These are phyloP conservation scores for Leiothrix lutea DNA, from an alignment of 2,113 vertebrate genomes.

Conservation along the genomic window DNA sequence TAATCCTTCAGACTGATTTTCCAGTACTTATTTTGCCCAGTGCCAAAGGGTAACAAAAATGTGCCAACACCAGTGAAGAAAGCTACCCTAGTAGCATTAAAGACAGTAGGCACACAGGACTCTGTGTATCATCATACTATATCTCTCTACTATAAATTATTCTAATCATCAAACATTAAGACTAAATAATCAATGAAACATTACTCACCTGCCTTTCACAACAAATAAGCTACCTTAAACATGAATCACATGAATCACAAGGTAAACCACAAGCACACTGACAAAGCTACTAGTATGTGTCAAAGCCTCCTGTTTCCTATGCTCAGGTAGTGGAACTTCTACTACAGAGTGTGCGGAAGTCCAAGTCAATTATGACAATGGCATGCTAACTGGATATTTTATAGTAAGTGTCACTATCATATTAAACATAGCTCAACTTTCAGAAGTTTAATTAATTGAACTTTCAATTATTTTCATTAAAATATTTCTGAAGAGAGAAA, in stretches of 20 bases:
- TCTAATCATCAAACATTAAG: background rate
- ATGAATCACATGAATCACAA: background rate
- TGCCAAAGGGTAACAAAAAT: background rate
- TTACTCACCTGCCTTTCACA: background rate
- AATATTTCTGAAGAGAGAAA: background rate
- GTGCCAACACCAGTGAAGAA: background rate
- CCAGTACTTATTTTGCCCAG: background rate
- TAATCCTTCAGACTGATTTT: background rate
- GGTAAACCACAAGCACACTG: background rate
- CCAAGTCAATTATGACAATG: background rate
- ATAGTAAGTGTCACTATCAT: background rate
- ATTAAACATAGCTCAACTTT: background rate
- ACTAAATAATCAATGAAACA: background rate
- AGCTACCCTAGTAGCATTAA: background rate
- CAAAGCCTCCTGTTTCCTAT: background rate
- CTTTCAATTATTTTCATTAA: background rate
- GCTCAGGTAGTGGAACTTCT: background rate
- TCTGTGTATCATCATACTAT: background rate
- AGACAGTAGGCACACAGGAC: background rate
- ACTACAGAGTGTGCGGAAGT: background rate
- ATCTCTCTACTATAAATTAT: background rate
- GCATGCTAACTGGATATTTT: background rate
- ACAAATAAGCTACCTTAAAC: background rate
- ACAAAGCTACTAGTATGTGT: background rate
- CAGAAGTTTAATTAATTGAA: background rate